Conservation (phyloP, 2,113 vertebrate genomes). For the Motacilla tschutschensis region DNA sequence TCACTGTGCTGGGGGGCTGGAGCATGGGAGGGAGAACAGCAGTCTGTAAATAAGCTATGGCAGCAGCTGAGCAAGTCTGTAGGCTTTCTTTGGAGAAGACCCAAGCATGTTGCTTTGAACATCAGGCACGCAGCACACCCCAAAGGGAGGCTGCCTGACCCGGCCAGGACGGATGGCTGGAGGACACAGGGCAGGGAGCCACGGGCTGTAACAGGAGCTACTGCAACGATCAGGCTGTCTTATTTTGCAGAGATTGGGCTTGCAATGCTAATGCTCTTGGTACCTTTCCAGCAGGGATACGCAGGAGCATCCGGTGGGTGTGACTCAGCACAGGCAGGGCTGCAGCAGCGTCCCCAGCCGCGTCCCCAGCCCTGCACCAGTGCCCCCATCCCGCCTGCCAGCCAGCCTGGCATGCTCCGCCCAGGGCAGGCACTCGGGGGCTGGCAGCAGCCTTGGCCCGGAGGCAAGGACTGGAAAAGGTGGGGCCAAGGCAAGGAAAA, state of each 20-base stretch:
- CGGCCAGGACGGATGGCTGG: neutral
- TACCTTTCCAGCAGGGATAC: constrained; percentile 30
- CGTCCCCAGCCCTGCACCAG: neutral
- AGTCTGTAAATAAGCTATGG: neutral
- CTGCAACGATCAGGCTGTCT: neutral
- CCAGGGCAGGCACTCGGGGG: neutral
- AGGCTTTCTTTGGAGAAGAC: neutral
- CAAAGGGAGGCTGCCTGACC: neutral
- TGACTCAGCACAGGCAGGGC: constrained; percentile 47
- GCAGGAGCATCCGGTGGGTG: neutral
- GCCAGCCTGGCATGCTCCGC: neutral
- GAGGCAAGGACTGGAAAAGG: neutral
- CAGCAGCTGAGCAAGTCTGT: neutral
- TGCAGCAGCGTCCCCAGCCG: neutral
- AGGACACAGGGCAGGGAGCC: neutral
- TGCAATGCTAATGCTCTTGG: constrained; percentile 13
- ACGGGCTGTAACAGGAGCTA: neutral
- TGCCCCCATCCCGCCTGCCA: neutral
- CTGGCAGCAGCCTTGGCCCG: neutral
- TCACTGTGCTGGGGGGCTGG: neutral
- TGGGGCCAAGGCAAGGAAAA: neutral
- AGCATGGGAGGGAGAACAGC: neutral
- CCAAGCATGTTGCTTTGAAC: neutral
- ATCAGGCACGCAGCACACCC: neutral
- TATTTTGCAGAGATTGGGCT: constrained; percentile 5